Conservation (phyloP, 2,797 vertebrate species). For the Cossypha niveicapilla region DNA sequence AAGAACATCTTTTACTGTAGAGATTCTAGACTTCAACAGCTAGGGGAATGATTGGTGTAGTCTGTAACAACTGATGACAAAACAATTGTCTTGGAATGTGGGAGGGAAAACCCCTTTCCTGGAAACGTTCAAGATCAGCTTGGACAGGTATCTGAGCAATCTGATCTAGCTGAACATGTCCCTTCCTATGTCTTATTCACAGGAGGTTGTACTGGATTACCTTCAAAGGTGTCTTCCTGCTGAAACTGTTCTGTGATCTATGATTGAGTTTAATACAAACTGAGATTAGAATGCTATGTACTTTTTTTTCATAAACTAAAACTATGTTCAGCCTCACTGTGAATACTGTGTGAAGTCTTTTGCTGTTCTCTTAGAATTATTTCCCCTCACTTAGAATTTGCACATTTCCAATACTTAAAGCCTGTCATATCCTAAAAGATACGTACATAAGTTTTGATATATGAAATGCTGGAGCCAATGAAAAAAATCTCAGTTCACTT, state of each 20-base stretch:
- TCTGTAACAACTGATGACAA: background rate
- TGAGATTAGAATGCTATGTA: background rate
- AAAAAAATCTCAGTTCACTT: background rate
- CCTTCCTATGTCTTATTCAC: background rate
- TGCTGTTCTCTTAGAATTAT: background rate
- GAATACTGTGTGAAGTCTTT: background rate
- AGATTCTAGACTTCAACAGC: background rate
- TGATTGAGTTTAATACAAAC: background rate
- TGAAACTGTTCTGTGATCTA: background rate
- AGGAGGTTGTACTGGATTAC: background rate
- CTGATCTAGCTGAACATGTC: background rate
- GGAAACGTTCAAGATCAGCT: background rate
- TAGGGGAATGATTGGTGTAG: background rate
- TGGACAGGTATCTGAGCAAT: background rate
- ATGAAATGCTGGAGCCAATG: background rate
- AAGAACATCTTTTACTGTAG: background rate
- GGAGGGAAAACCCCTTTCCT: background rate
- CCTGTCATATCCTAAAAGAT: background rate
- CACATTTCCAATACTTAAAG: background rate
- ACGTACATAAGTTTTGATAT: background rate
- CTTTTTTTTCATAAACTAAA: background rate
- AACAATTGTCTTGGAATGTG: background rate
- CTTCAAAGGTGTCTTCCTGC: background rate
- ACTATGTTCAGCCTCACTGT: rapidly evolving
- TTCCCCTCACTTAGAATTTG: background rate